These are phyloP conservation scores for Palythoa grandiflora DNA, from an alignment of 92 coral and sea anemone species.

Conservation along the genomic window DNA sequence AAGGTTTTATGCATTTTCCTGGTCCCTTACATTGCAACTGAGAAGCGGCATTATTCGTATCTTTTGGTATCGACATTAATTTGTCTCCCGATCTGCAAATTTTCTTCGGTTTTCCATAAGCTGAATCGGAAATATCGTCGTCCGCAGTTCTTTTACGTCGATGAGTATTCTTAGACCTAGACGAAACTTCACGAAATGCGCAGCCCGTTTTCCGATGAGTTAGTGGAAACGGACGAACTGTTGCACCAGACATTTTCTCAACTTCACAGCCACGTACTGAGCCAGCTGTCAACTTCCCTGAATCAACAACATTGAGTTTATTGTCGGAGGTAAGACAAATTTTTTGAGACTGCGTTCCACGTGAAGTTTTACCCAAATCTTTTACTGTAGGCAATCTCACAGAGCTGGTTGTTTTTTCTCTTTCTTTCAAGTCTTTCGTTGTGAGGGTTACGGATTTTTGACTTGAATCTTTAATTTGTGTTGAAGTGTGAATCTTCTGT, in stretches of 20 bases:
- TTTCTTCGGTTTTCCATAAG: slow-evolving; percentile 12
- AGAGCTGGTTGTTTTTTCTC: too few species aligned
- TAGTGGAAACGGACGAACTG: not conserved
- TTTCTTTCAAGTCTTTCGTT: too few species aligned
- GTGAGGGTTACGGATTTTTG: too few species aligned
- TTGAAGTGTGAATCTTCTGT: not conserved
- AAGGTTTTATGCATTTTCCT: slow-evolving; percentile 20
- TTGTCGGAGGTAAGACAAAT: too few species aligned
- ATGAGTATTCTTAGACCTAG: not conserved
- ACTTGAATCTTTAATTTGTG: not conserved
- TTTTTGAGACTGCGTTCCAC: too few species aligned
- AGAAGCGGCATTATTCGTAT: not conserved
- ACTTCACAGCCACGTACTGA: too few species aligned
- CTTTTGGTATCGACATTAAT: not conserved
- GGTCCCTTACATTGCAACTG: not conserved
- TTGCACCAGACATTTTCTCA: not conserved
- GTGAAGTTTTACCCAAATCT: too few species aligned
- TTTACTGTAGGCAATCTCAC: too few species aligned
- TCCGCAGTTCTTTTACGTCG: slow-evolving; percentile 42
- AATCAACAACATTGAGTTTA: too few species aligned
- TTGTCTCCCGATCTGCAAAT: not conserved
- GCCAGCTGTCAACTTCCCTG: too few species aligned
- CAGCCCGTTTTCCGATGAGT: not conserved
- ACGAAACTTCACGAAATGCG: not conserved
- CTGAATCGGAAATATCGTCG: not conserved